Conservation (phyloP, 2,888 invertebrate genomes). For the Luperina nickerlii region DNA sequence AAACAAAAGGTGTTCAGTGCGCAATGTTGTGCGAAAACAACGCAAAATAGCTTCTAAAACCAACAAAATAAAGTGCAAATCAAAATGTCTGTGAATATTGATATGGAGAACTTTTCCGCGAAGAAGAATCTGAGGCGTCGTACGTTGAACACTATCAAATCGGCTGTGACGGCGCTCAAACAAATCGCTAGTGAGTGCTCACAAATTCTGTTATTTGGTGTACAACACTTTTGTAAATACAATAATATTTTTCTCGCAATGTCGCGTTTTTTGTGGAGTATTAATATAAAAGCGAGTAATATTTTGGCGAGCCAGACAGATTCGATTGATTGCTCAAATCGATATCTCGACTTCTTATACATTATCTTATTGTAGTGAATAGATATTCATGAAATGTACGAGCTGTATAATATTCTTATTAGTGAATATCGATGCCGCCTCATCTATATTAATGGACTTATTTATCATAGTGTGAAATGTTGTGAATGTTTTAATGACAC, state of each 20-base stretch:
- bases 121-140: conserved; percentile 87
- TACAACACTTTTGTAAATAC: conserved; percentile 39
- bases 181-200: conserved; percentile 88
- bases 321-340: conserved; percentile 32
- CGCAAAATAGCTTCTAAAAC: conserved; percentile 56
- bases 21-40: conserved; percentile 57
- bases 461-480: conserved; percentile 26
- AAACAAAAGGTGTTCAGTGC: conserved; percentile 82
- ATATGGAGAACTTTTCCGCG: conserved; percentile 85
- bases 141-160: conserved; percentile 86
- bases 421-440: conserved; percentile 30
- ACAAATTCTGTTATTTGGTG: conserved; percentile 64
- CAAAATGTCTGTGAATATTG: conserved; percentile 85
- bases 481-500: conserved; percentile 26
- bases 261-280: conserved; percentile 9
- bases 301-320: conserved; percentile 18
- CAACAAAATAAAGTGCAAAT: conserved; percentile 62
- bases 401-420: conserved; percentile 23
- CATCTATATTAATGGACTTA: conserved; percentile 41
- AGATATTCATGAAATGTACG: conserved; percentile 1
- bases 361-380: conserved; percentile 14
- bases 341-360: conserved; percentile 10
- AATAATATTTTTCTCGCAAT: conserved; percentile 41
- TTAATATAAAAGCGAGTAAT: conserved; percentile 25
- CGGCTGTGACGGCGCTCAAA: conserved; percentile 85